Evolutionary conservation across 2,888 invertebrate species (phyloP), one percentile per base, ranked within the genome.

Genomic region (Quadriops clusia): DNA sequence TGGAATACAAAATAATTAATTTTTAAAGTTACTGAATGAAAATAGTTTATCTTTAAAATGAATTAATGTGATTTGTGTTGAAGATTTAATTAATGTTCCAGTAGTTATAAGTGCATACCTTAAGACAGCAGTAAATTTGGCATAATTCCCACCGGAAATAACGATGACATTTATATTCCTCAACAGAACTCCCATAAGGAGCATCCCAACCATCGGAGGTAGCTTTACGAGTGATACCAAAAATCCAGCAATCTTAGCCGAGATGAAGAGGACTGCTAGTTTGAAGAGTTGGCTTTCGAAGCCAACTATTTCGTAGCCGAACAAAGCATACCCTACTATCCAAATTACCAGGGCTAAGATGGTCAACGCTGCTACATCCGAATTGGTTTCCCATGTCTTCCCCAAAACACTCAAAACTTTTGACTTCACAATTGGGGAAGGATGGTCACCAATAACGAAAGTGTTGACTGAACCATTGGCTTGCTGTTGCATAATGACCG

Each of bases 171-270:
- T 66, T 10, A 65, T 41, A 46, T 70, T 69, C 27, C 63, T 54
- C 30, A 67, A 60, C 5, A 66, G 49, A 3, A 74, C 65, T 7
- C 75, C 74, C 29, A 70, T 67, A 24, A 74, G 54, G 1, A 75
- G 53, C 74, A 75, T 74, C 8, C 75, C 75, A 33, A 75, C 59
- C 50, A 74, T 64, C 4, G 74, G 73, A 1, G 74, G 68, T 3
- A 67, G 13, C 35, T 44, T 43, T 12, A 47, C 28, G 13, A 44
- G 34, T 3, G 30, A 35, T 3, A 42, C 32, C 11, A 49, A 23
- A 25, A 34, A 39, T 26, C 50, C 50, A 6, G 38, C 38, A 23
- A 50, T 28, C 40, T 51, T 51, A 2, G 50, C 49, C 12, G 37
- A 27, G 21, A 14, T 7, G 15, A 17, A 25, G 33, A 41, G 42